A percentile compares a stretch with the other conserved stretches of the same genome.
Conservation (phyloP, 2,797 vertebrate species). For the Setipinna tenuifilis region DNA sequence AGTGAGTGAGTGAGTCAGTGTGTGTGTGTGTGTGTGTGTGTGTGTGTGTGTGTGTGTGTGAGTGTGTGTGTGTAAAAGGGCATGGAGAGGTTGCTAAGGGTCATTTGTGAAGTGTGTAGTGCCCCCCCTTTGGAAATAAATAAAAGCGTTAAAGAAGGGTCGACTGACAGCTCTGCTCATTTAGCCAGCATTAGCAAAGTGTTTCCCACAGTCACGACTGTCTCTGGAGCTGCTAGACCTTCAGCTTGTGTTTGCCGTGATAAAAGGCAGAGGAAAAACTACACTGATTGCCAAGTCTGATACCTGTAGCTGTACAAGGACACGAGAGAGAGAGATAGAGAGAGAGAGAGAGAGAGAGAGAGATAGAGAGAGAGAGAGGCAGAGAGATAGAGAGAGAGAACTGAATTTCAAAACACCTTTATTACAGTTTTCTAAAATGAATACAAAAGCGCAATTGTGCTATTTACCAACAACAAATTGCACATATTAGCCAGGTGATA, state of each 20-base stretch:
- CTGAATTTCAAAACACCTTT: too few relatives aligned
- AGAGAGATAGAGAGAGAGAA: too few relatives aligned
- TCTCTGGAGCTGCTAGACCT: background rate
- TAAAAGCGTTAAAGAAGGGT: background rate
- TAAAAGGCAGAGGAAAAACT: background rate
- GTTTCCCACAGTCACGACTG: too few relatives aligned
- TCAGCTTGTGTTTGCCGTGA: background rate
- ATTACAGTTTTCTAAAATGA: too few relatives aligned
- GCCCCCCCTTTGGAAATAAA: background rate
- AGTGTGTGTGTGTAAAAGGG: too few relatives aligned
- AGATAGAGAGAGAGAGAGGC: too few relatives aligned
- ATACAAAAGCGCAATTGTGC: too few relatives aligned
- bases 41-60: too few relatives aligned
- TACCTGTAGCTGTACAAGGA: background rate
- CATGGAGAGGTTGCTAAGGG: background rate
- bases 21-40: too few relatives aligned
- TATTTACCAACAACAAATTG: too few relatives aligned
- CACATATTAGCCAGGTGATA: too few relatives aligned
- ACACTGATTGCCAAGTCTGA: background rate
- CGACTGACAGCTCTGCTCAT: background rate
- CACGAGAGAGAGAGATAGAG: background rate
- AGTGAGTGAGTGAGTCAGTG: too few relatives aligned
- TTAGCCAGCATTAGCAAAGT: background rate
- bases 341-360: background rate
- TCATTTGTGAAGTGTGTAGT: background rate